These are phyloP conservation scores for Drosophila aldrichi DNA, from an alignment of 2,888 invertebrate genomes.

Conservation along the genomic window DNA sequence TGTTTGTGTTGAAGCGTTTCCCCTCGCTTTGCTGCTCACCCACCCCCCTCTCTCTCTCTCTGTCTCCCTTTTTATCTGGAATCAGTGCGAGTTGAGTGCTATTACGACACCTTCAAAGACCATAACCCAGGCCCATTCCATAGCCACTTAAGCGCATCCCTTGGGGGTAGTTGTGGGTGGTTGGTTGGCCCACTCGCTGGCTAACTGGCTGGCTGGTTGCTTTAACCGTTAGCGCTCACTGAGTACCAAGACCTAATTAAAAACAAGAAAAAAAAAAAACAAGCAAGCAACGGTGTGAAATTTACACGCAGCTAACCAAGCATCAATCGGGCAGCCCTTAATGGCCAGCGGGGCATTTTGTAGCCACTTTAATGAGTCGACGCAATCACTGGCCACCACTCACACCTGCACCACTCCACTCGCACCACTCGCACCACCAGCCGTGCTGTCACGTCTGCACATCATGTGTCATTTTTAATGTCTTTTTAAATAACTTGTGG, in stretches of 20 bases:
- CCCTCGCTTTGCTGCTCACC: conserved; percentile 1
- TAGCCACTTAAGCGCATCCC: conserved; percentile 71
- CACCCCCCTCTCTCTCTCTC: not conserved
- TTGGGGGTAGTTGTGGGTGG: conserved; percentile 35
- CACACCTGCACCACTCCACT: conserved; percentile 10
- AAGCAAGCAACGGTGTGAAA: conserved; percentile 61
- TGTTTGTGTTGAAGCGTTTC: conserved; percentile 63
- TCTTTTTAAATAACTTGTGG: conserved; percentile 68
- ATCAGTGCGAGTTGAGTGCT: conserved; percentile 74
- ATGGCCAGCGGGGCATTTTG: conserved; percentile 61
- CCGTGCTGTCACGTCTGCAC: conserved; percentile 9
- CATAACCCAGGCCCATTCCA: conserved; percentile 18
- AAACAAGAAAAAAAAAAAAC: conserved; percentile 10
- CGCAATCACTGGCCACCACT: conserved; percentile 50
- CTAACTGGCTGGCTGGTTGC: not conserved
- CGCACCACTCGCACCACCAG: conserved; percentile 6
- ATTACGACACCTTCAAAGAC: conserved; percentile 82
- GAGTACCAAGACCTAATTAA: conserved; percentile 65
- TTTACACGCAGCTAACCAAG: conserved; percentile 61
- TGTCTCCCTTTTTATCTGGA: conserved; percentile 53
- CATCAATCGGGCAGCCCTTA: conserved; percentile 38
- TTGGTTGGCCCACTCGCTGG: conserved; percentile 10
- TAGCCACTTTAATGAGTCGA: conserved; percentile 65
- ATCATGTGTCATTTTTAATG: conserved; percentile 68
- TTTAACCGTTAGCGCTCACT: conserved; percentile 13